Evolutionary conservation across 2,113 vertebrate genomes (phyloP).

Genomic region (Menidia beryllina): DNA sequence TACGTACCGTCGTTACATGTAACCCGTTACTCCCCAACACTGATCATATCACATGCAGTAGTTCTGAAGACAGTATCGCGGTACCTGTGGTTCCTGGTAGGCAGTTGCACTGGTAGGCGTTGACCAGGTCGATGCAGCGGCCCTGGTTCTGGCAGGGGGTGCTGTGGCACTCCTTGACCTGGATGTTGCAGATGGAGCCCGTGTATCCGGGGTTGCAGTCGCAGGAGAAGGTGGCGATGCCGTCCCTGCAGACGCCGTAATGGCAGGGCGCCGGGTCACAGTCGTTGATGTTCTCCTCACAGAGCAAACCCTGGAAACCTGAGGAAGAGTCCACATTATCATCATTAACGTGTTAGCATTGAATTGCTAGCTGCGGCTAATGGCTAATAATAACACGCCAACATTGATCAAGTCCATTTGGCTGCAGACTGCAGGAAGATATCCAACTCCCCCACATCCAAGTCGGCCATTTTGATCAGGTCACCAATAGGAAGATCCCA

Average conservation of each 20-base stretch:
- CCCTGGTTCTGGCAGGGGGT: constrained; percentile 91
- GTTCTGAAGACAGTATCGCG: too few species aligned
- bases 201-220: constrained; percentile 89
- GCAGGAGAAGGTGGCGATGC: constrained; percentile 91
- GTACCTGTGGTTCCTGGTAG: constrained; percentile 88
- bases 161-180: constrained; percentile 92
- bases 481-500: too few species aligned
- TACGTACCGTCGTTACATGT: too few species aligned
- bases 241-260: constrained; percentile 90
- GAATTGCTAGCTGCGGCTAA: too few species aligned
- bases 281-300: constrained; percentile 91
- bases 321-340: neutral
- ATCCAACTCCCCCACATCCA: too few species aligned
- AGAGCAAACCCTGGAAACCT: constrained; percentile 91
- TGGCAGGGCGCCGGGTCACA: constrained; percentile 92
- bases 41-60: too few species aligned
- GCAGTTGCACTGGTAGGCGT: constrained; percentile 92
- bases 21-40: too few species aligned
- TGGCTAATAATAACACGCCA: too few species aligned
- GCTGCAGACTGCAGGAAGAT: too few species aligned
- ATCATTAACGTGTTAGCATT: neutral
- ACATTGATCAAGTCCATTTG: too few species aligned
- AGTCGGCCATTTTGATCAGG: too few species aligned
- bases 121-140: constrained; percentile 92
- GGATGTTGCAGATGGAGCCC: constrained; percentile 91